These are phyloP conservation scores for Enoplosus armatus DNA, from an alignment of 2,797 vertebrate species.

Conservation along the genomic window DNA sequence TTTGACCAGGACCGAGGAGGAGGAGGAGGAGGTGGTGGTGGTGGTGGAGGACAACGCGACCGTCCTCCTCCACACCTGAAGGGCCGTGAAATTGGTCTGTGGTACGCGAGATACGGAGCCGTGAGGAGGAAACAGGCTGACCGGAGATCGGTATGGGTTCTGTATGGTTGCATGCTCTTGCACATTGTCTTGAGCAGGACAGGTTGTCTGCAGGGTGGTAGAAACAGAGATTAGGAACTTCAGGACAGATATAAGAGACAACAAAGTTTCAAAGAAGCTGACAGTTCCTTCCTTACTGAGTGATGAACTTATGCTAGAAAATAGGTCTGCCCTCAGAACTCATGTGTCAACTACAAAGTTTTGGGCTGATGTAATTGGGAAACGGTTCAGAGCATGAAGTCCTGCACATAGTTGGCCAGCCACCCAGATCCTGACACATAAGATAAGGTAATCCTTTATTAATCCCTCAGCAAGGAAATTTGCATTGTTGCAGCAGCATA, in stretches of 20 bases:
- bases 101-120: slow-evolving; percentile 94
- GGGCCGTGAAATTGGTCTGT: slow-evolving; percentile 95
- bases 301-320: background rate
- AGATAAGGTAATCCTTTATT: no score
- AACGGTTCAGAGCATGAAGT: background rate
- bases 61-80: slow-evolving; percentile 93
- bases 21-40: slow-evolving; percentile 61
- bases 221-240: background rate
- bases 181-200: background rate
- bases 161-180: background rate
- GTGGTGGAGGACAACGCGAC: slow-evolving; percentile 83
- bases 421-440: background rate
- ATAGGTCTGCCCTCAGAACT: background rate
- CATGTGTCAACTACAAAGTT: background rate
- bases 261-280: no score
- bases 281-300: background rate
- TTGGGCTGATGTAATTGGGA: background rate
- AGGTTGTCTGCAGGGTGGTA: background rate
- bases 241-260: background rate
- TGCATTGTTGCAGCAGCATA: no score
- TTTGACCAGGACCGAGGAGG: slow-evolving; percentile 72
- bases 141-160: slow-evolving; percentile 81
- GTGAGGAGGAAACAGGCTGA: slow-evolving; percentile 88
- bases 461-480: no score
- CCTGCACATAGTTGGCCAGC: background rate